Conservation (phyloP, 2,113 vertebrate genomes). For the Tupaia tana region DNA sequence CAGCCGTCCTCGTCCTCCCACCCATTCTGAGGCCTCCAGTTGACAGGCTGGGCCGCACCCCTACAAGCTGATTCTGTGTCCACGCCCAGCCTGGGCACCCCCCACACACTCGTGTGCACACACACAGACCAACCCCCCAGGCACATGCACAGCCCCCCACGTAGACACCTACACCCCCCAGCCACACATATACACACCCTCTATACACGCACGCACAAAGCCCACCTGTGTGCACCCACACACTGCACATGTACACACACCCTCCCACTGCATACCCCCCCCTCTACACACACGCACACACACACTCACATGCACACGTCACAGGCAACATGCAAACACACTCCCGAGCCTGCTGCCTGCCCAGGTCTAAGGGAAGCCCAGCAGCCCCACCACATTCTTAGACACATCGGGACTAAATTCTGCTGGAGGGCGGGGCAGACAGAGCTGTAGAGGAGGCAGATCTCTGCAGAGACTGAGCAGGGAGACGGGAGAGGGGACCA, state of each 20-base stretch:
- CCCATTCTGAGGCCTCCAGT: background rate
- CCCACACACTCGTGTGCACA: background rate
- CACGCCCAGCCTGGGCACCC: too few relatives aligned
- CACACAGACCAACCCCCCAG: background rate
- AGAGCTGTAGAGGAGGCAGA: fast-evolving
- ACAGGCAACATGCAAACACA: background rate
- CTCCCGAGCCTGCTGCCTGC: fast-evolving
- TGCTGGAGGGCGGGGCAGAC: background rate
- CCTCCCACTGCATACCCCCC: too few relatives aligned
- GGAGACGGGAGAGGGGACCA: background rate
- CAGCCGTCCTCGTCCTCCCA: background rate
- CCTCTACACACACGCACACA: background rate
- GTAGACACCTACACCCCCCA: background rate
- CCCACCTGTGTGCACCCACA: background rate
- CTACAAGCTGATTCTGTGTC: background rate
- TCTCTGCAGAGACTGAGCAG: fast-evolving
- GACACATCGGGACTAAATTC: background rate
- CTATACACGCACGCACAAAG: too few relatives aligned
- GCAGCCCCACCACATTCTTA: background rate
- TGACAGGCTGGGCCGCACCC: background rate
- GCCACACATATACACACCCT: fast-evolving
- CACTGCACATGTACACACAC: background rate
- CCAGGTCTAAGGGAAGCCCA: background rate
- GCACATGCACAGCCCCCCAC: background rate
- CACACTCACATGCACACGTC: background rate